These are phyloP conservation scores for Mus spretus DNA, from an alignment of 2,797 vertebrate genomes.

Conservation along the genomic window DNA sequence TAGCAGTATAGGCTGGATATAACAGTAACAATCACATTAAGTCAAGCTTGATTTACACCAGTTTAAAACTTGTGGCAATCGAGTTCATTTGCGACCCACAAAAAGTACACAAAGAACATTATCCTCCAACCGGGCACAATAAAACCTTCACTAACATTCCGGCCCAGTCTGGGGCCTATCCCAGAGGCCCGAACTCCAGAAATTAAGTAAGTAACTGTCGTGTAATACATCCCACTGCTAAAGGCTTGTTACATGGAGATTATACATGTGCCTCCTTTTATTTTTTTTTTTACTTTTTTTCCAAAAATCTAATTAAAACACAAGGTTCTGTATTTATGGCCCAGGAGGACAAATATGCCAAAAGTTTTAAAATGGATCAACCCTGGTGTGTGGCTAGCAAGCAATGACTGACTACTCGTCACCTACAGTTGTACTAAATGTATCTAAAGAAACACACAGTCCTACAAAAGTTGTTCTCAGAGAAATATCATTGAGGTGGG, in stretches of 20 bases:
- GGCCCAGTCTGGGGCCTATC: slow-evolving; percentile 87
- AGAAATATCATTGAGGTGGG: slow-evolving; percentile 93
- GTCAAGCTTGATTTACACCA: slow-evolving; percentile 99
- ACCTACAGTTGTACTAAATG: slow-evolving; percentile 95
- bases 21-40: slow-evolving; percentile 99
- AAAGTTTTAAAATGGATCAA: slow-evolving; percentile 97
- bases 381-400: slow-evolving; percentile 97
- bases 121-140: slow-evolving; percentile 90
- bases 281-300: slow-evolving; percentile 82
- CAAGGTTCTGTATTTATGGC: slow-evolving; percentile 91
- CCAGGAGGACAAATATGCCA: slow-evolving; percentile 95
- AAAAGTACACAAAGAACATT: slow-evolving; percentile 93
- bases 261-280: slow-evolving; percentile 91
- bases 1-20: slow-evolving; percentile 99
- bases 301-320: slow-evolving; percentile 89
- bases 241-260: slow-evolving; percentile 94
- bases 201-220: slow-evolving; percentile 92
- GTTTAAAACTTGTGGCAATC: slow-evolving; percentile 99
- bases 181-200: slow-evolving; percentile 93
- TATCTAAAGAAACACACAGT: slow-evolving; percentile 96
- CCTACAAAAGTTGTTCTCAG: slow-evolving; percentile 94
- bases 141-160: slow-evolving; percentile 89
- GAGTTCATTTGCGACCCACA: slow-evolving; percentile 96
- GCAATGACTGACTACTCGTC: slow-evolving; percentile 95
- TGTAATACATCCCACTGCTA: slow-evolving; percentile 95